Evolutionary conservation across 2,113 vertebrate genomes (phyloP).

Genomic region (Oryzias melastigma): DNA sequence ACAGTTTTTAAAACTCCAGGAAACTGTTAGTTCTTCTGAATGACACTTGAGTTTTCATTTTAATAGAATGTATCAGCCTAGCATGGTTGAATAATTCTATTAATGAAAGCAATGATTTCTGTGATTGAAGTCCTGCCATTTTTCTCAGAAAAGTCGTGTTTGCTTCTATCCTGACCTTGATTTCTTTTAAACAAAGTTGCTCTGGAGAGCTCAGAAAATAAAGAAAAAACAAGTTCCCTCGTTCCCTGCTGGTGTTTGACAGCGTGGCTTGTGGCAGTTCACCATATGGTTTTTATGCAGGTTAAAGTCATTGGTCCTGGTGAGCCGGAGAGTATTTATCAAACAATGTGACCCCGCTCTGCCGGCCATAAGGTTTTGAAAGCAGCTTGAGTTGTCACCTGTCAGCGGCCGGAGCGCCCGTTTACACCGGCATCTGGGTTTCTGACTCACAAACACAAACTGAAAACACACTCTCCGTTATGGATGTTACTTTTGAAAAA

Average conservation of each 20-base stretch:
- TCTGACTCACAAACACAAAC: slow-evolving; percentile 2
- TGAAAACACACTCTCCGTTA: neutral
- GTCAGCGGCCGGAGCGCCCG: slow-evolving; percentile 44
- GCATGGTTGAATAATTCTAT: neutral
- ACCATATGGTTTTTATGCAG: slow-evolving; percentile 36
- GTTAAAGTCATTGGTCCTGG: slow-evolving; percentile 31
- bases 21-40: too few species aligned
- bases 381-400: slow-evolving; percentile 48
- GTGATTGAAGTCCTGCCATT: neutral
- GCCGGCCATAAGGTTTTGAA: slow-evolving; percentile 56
- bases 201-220: neutral
- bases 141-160: neutral
- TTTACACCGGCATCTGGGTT: slow-evolving; percentile 51
- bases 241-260: slow-evolving; percentile 7
- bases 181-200: neutral
- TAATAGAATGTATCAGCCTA: too few species aligned
- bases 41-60: too few species aligned
- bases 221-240: neutral
- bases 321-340: slow-evolving; percentile 55
- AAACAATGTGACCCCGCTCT: slow-evolving; percentile 68
- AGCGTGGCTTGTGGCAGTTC: slow-evolving; percentile 2
- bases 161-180: neutral
- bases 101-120: neutral
- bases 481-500: neutral
- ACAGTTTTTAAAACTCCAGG: too few species aligned